Evolutionary conservation across 2,113 vertebrate species (phyloP).

Genomic region (Phaethon lepturus): DNA sequence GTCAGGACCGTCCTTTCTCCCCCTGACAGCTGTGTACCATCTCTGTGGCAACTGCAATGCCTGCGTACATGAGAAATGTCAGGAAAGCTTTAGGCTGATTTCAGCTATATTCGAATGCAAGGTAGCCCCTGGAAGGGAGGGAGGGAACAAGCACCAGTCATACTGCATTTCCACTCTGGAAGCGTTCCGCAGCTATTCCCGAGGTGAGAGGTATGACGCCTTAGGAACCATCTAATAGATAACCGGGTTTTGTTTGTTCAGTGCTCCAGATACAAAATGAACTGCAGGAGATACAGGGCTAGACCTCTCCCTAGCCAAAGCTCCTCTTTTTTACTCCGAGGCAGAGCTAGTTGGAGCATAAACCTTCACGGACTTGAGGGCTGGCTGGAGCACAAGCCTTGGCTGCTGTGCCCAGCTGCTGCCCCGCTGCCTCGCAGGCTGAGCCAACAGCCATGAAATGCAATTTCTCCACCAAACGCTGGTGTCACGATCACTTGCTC

Average conservation of each 20-base stretch:
- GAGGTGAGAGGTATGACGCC: not conserved
- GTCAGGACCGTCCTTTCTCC: not conserved
- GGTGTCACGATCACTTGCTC: conserved; percentile 57
- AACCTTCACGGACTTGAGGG: not conserved
- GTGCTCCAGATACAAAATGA: not conserved
- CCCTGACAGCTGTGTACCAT: not conserved
- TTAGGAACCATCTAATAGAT: not conserved
- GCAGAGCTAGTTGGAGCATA: not conserved
- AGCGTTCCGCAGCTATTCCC: not conserved
- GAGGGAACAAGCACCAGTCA: not conserved
- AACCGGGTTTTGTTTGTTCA: not conserved
- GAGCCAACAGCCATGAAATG: conserved; percentile 45
- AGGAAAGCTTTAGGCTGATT: conserved; percentile 35
- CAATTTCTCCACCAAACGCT: conserved; percentile 42
- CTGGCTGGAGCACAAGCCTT: not conserved
- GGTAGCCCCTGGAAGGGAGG: conserved; percentile 9
- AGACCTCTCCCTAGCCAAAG: not conserved
- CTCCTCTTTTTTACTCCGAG: not conserved
- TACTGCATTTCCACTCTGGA: not conserved
- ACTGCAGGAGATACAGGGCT: not conserved
- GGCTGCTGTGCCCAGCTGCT: conserved; percentile 41
- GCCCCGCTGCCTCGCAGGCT: not conserved
- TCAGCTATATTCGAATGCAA: conserved; percentile 18
- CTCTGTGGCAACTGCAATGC: conserved; percentile 34
- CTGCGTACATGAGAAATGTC: not conserved